Evolutionary conservation across 1,140 invertebrate genomes (phyloP), one percentile per base, ranked within the genome.

Genomic region (Aphidius gifuensis): DNA sequence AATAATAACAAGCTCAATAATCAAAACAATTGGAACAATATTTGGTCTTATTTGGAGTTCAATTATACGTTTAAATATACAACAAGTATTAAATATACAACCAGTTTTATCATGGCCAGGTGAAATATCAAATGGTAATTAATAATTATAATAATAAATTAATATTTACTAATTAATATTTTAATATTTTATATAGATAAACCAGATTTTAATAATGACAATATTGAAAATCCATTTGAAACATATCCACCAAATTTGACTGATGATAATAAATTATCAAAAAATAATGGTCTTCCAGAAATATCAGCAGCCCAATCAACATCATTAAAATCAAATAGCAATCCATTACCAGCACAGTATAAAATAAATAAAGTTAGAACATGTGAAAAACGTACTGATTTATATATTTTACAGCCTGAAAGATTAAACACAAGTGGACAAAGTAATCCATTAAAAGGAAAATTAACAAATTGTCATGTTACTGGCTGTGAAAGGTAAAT

Each of bases 381-480:
- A 0, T 96, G 94, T 69, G 92, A 94, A 74, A 90, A 93, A 64
- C 90, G 90, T 72, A 90, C 92, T 0, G 91, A 94, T 77, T 84
- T 96, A 1, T 96, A 94, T 75, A 89, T 91, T 60, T 76, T 95
- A 9, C 91, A 94, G 77, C 90, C 90, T 0, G 86, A 91, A 32
- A 83, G 89, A 61, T 83, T 94, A 6, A 92, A 90, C 66, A 89
- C 89, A 44, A 91, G 90, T 65, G 88, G 88, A 2, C 83, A 85
- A 67, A 88, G 86, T 64, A 88, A 90, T 74, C 89, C 90, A 5
- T 77, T 92, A 0, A 91, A 94, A 79, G 93, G 92, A n/a, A 92
- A 93, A 75, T 82, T 96, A 1, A 94, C 92, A 1, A 94, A 94
- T 74, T 96, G 93, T 73, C 92, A 94, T 72, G 85, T 88, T 39